Evolutionary conservation across 2,888 invertebrate genomes (phyloP), one percentile per base, ranked within the genome.

Genomic region (Panzeria rudis): DNA sequence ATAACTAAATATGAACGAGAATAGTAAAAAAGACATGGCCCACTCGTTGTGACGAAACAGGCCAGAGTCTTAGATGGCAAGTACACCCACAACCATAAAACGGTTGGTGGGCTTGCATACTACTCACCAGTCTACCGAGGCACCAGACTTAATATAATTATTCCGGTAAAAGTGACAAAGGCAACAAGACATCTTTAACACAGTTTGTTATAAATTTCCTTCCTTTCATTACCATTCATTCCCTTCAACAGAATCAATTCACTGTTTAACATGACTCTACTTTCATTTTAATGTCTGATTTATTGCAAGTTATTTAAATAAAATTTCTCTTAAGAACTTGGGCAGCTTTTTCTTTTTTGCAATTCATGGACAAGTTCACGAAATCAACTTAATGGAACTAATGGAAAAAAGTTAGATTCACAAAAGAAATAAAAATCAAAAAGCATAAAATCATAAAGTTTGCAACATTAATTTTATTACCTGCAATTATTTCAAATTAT

Each of bases 401-500:
- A 62, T 52, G 71, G 62, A 66, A 50, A 64, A 72, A 69, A 68
- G 23, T 38, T 61, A 11, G 13, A 25, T 7, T n/a, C 44, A n/a
- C 6, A 25, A 76, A 23, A n/a, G 38, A 77, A 61, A 64, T 82
- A 56, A 82, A 71, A 79, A 56, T 79, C 85, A 79, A 82, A 71
- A 69, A 76, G 82, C 85, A 82, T 82, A 78, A 85, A 82, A 79
- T 82, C 85, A 78, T 82, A 78, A 85, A 85, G 82, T 82, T 85
- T 75, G 82, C 85, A 50, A 75, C 82, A 82, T 85, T 85, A 85
- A 85, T 79, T 85, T 85, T 85, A 85, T 85, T 82, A 85, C 85
- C 85, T 79, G 85, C 78, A 85, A 76, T 85, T 79, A 85, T 85
- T 85, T 85, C 66, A 79, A 71, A 71, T 85, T 75, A 78, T 78